Base-by-base conservation (phyloP, 1,140 invertebrate genomes). In the Drosophila seguyi region DNA sequence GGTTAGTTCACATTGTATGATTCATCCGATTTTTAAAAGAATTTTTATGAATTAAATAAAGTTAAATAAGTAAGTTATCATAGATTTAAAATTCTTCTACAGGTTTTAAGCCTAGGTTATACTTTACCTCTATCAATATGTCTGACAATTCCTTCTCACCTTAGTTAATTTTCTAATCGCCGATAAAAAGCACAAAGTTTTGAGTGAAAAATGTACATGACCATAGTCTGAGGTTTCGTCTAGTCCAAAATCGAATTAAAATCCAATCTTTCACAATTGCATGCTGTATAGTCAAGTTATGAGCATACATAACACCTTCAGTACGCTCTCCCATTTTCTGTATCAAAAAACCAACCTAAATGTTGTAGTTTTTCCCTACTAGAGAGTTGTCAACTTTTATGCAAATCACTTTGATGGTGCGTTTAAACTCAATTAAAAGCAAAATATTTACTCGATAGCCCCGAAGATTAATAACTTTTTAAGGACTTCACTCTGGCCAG, bases 361-460 rank as follows among this genome's bases (percentile, higher is more conserved):
- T 29, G 14, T 39, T 14, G 18, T 36, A 5, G 10, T n/a, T 14
- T 20, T 25, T 8, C 20, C 4, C 25, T 13, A 14, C 18, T 20
- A 27, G 22, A 14, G n/a, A 6, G 18, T 42, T 63, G 62, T 60
- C 65, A 52, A 71, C 71, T 83, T 79, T 77, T 88, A 87, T 88
- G 84, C 84, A 88, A 84, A 88, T 85, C 71, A 45, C 52, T 75
- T 74, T 36, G 57, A 42, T 38, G 42, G 36, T 58, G 56, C 62
- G 66, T 72, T 79, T 73, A 53, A 88, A 87, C 80, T 88, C 79
- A 84, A 87, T 87, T 88, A 88, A 80, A 88, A 74, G 72, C 68
- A 62, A 80, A 80, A 88, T 83, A 88, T 87, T 88, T 80, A 88
- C 84, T 88, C 80, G 79, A 86, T 88, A 88, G 69, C 83, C 83